Conservation (phyloP, 2,113 vertebrate species). For the Phyllostomus discolor region DNA sequence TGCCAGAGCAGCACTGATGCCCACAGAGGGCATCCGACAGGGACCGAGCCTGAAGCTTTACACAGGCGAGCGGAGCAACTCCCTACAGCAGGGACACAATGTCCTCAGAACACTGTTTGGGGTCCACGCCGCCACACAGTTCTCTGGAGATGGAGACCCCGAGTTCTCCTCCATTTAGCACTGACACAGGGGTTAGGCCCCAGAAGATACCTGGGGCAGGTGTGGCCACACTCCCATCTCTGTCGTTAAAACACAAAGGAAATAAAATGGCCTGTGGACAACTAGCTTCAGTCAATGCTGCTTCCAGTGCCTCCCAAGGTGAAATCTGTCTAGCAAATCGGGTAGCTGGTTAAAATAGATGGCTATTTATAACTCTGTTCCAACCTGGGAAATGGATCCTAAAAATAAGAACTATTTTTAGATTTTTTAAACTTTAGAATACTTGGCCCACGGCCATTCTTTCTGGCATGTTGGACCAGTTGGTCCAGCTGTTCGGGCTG, state of each 20-base stretch:
- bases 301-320: neutral
- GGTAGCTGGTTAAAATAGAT: neutral
- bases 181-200: neutral
- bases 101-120: neutral
- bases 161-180: neutral
- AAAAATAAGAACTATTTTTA: neutral
- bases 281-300: neutral
- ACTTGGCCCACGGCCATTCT: neutral
- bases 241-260: neutral
- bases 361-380: neutral
- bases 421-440: neutral
- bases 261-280: neutral
- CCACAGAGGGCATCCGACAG: neutral
- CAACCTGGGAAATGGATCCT: neutral
- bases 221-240: neutral
- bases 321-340: constrained; percentile 8
- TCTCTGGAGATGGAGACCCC: neutral
- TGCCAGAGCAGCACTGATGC: neutral
- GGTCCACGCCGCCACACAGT: neutral
- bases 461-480: neutral
- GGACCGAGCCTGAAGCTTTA: neutral
- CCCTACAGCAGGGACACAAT: neutral
- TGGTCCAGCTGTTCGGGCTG: neutral
- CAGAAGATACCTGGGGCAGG: neutral
- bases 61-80: neutral